Base-by-base conservation (phyloP, 2,888 invertebrate genomes). In the Plebejus anna region DNA sequence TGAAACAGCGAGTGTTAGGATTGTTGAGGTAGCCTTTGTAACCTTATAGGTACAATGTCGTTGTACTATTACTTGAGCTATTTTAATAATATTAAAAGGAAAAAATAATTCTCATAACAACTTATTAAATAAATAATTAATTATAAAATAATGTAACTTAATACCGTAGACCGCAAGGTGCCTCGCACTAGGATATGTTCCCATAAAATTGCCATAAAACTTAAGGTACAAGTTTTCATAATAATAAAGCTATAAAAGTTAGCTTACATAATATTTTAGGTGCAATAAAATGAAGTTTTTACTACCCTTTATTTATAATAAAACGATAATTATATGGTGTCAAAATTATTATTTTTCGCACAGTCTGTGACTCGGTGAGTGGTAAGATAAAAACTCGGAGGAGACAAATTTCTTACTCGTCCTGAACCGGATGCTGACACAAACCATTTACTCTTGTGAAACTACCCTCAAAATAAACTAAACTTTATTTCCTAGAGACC, bases 361-460 rank as follows among this genome's bases (percentile, higher is more conserved):
- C 89, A 87, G 73, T 32, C 55, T 13, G 13, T 55, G 55, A 55
- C 55, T 55, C 55, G 86, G 87, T 87, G 75, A 75, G 80, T 80
- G 79, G 80, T 79, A 82, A 84, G 87, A 88, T 86, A 79, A 79
- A 77, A 86, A 85, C 82, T 82, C 80, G 82, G 83, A 81, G 76
- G 83, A 86, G 91, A 92, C 92, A 92, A 92, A 92, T 92, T 92
- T 92, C 90, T 91, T 91, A 88, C 86, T 89, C 87, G 88, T 88
- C 89, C 88, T 89, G 85, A 87, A 85, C 84, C 86, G 79, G 82
- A 82, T 83, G 82, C 80, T 80, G 81, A 80, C 79, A 76, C 79
- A 78, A 80, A 61, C 22, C 78, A 79, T 80, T 80, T 81, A 77
- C 76, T 47, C 72, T 76, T 77, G 32, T 59, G 61, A 77, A 77